Evolutionary conservation across 2,797 vertebrate species (phyloP), one percentile per base, ranked within the genome.

Genomic region (Lepilemur ruficaudatus): DNA sequence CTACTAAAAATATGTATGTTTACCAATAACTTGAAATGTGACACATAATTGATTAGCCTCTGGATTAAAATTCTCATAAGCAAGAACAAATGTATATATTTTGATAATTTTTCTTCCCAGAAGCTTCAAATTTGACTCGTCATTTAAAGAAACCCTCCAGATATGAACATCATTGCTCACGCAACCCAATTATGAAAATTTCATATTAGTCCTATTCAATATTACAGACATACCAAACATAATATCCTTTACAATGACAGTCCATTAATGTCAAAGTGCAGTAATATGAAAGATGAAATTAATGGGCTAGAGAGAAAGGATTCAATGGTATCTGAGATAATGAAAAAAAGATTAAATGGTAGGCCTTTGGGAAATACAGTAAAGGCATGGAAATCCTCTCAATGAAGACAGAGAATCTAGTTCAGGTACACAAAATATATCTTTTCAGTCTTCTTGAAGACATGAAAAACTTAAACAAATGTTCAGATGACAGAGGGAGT

Each of bases 211-310:
- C 57, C 76, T 87, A 59, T 86, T 96, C 76, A 88, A 70, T 89
- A 95, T 93, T 76, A 95, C 46, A 95, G 85, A 84, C 65, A 86
- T 5, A 84, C 73, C 78, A 93, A 94, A 96, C 89, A 96, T 81
- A 96, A 96, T 61, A 93, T 75, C 90, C 81, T 94, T 69, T 52
- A 48, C 43, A 82, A 78, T 69, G 91, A 93, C 85, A 95, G 79
- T 87, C 84, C 72, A 94, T 97, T 96, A 96, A 95, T 84, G 93
- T 92, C 93, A 97, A 95, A 92, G 81, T 92, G 9, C 65, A 94
- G 48, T 82, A 92, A 94, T 81, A 95, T 20, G 52, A 97, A 97
- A 55, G 41, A 85, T 81, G 72, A 95, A 96, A 96, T 96, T 96
- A 93, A 95, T 55, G 48, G 83, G 70, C 75, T 41, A 79, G 48